Conservation (phyloP, 2,113 vertebrate genomes). For the Hemichromis elongatus region DNA sequence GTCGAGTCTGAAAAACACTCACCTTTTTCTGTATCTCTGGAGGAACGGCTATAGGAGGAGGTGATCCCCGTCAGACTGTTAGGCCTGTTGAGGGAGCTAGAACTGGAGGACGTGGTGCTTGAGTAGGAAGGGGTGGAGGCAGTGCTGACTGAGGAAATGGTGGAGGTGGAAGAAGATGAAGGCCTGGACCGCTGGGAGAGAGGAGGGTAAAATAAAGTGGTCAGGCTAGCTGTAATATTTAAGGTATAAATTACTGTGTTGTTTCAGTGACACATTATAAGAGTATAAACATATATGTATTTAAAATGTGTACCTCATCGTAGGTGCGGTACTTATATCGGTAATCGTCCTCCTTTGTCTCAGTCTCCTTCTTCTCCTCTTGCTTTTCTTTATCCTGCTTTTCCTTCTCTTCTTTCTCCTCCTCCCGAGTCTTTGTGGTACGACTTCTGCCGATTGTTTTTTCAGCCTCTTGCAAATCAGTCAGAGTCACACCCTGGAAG, state of each 20-base stretch:
- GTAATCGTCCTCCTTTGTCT: conserved; percentile 92
- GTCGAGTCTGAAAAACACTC: not conserved
- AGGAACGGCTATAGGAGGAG: conserved; percentile 85
- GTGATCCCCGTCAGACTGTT: conserved; percentile 88
- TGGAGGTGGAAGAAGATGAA: conserved; percentile 70
- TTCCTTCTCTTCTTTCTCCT: conserved; percentile 91
- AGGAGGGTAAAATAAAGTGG: not conserved
- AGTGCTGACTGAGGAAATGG: conserved; percentile 69
- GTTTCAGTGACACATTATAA: not conserved
- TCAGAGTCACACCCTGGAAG: conserved; percentile 89
- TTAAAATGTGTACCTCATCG: conserved; percentile 80
- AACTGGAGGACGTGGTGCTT: conserved; percentile 71
- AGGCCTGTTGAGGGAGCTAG: conserved; percentile 74
- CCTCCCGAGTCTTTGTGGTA: conserved; percentile 81
- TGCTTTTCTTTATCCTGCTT: conserved; percentile 95
- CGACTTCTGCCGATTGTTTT: conserved; percentile 94
- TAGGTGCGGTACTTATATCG: conserved; percentile 86
- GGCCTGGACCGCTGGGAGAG: conserved; percentile 82
- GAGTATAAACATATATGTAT: not conserved
- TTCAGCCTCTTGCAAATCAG: conserved; percentile 97
- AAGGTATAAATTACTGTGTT: not conserved
- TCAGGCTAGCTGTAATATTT: not conserved
- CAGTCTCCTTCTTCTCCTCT: conserved; percentile 90
- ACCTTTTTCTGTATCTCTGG: conserved; percentile 93
- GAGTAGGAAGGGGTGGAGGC: conserved; percentile 75